These are phyloP conservation scores for Pectinophora gossypiella DNA, from an alignment of 1,140 invertebrate genomes.

Conservation along the genomic window DNA sequence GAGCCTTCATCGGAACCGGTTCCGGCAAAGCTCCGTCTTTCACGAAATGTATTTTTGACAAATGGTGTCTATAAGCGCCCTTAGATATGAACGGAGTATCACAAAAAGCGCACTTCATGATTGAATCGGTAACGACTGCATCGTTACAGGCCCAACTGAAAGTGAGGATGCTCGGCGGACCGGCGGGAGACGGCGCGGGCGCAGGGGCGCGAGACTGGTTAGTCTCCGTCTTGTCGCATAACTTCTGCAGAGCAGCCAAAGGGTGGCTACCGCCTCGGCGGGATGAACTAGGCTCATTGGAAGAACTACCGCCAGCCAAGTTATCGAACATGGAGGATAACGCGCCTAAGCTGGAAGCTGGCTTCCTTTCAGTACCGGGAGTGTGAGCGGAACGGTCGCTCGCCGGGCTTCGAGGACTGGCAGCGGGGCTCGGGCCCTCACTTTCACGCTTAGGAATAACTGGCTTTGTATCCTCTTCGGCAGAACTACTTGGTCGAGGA, in stretches of 20 bases:
- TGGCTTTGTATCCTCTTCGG: conserved; percentile 65
- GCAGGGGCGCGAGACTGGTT: conserved; percentile 68
- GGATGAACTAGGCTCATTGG: conserved; percentile 67
- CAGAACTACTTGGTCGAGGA: conserved; percentile 70
- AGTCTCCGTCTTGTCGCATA: conserved; percentile 95
- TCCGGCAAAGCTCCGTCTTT: conserved; percentile 92
- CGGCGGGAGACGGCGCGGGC: conserved; percentile 72
- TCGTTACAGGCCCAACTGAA: conserved; percentile 97
- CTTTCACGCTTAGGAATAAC: conserved; percentile 55
- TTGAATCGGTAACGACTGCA: conserved; percentile 90
- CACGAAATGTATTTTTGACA: conserved; percentile 97
- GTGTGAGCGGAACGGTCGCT: conserved; percentile 85
- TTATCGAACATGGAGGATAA: conserved; percentile 94
- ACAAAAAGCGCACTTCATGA: conserved; percentile 97
- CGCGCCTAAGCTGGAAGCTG: conserved; percentile 85
- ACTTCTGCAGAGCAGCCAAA: conserved; percentile 93
- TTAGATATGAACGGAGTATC: conserved; percentile 97
- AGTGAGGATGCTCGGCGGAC: conserved; percentile 88
- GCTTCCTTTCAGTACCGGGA: conserved; percentile 80
- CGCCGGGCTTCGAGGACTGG: conserved; percentile 82
- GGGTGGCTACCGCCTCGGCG: conserved; percentile 88
- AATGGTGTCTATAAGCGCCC: conserved; percentile 96
- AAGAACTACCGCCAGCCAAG: conserved; percentile 78
- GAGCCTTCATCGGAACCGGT: conserved; percentile 77
- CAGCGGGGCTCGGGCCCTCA: conserved; percentile 69